Percentiles rank a stretch among this genome's conserved stretches.
Evolutionary conservation across 2,797 vertebrate genomes (phyloP).

Genomic region (Sebastes elongatus): DNA sequence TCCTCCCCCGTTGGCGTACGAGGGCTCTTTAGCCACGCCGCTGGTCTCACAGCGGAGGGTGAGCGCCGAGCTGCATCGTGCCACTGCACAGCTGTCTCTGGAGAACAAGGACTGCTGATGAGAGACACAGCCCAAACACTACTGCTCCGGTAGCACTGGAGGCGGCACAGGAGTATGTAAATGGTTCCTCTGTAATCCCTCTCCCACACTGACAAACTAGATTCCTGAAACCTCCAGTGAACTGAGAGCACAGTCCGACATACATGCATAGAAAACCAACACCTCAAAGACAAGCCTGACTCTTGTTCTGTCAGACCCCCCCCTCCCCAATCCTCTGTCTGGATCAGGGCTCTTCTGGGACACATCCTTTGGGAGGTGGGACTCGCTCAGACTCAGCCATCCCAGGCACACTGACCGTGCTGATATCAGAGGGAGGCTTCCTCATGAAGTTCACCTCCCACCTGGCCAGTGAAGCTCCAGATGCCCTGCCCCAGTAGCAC

Average conservation of each 20-base stretch:
- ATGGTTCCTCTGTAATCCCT: constrained; percentile 58
- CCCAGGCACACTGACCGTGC: constrained; percentile 32
- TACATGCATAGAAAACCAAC: constrained; percentile 47
- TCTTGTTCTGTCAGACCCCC: constrained; percentile 14
- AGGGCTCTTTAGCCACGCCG: constrained; percentile 62
- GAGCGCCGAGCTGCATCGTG: constrained; percentile 89
- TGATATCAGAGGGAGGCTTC: constrained; percentile 22
- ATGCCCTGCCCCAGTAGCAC: constrained; percentile 58
- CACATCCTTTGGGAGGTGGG: constrained; percentile 30
- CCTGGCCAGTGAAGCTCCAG: constrained; percentile 55
- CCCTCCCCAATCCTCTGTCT: constrained; percentile 14
- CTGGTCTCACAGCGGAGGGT: constrained; percentile 75
- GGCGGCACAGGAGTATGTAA: constrained; percentile 54
- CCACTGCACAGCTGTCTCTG: constrained; percentile 91
- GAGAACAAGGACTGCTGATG: constrained; percentile 92
- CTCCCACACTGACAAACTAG: constrained; percentile 51
- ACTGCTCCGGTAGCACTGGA: constrained; percentile 57
- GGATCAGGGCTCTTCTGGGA: constrained; percentile 52
- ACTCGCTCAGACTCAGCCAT: constrained; percentile 28
- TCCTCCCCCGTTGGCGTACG: constrained; percentile 66
- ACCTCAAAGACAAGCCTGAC: constrained; percentile 55
- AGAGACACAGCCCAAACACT: constrained; percentile 63
- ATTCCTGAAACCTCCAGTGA: constrained; percentile 50
- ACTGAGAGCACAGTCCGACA: constrained; percentile 49
- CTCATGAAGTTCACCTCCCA: constrained; percentile 34